These are phyloP conservation scores for Nasua narica DNA, from an alignment of 2,797 vertebrate genomes.

Conservation along the genomic window DNA sequence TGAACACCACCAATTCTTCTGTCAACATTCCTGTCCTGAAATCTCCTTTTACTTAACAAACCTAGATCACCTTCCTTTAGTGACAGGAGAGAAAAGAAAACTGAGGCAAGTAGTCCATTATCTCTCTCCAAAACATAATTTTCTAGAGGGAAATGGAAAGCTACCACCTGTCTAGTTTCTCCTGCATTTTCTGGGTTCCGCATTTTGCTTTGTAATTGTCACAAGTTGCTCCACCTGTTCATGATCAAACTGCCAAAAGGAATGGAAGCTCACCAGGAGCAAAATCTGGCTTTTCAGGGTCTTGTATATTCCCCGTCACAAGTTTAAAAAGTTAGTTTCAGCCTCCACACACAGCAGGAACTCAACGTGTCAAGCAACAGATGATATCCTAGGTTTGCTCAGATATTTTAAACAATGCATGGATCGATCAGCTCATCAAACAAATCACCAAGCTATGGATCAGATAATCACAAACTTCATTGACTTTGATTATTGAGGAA, in stretches of 20 bases:
- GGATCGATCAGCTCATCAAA: neutral
- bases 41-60: constrained; percentile 78
- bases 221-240: neutral
- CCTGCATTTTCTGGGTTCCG: neutral
- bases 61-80: constrained; percentile 34
- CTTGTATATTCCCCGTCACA: neutral
- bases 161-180: neutral
- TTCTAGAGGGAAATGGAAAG: neutral
- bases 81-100: neutral
- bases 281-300: neutral
- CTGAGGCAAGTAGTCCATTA: neutral
- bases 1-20: constrained; percentile 75
- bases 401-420: neutral
- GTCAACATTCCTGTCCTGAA: constrained; percentile 82
- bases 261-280: neutral
- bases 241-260: neutral
- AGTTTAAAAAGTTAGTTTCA: neutral
- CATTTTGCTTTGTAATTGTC: neutral
- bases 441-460: neutral
- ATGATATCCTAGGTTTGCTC: neutral
- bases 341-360: neutral
- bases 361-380: neutral
- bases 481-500: neutral
- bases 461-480: neutral
- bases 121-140: neutral